A percentile compares a stretch with the other conserved stretches of the same genome.
Evolutionary conservation across 2,888 invertebrate species (phyloP).

Genomic region (Ormyrus pomaceus): DNA sequence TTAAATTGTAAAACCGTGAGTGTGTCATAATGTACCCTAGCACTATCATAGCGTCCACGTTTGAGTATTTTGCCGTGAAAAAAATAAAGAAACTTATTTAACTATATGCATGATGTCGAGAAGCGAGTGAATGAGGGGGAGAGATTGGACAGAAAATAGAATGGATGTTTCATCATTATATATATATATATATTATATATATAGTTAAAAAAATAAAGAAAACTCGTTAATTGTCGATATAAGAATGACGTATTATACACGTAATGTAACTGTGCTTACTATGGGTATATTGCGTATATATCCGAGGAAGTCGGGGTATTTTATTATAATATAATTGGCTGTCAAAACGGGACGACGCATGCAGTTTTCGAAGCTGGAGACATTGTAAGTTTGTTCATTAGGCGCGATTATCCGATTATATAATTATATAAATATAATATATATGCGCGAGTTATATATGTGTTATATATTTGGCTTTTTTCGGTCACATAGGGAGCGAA

Average conservation of each 20-base stretch:
- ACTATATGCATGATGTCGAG: constrained; percentile 26
- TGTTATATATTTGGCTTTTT: constrained; percentile 47
- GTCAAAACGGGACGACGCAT: constrained; percentile 51
- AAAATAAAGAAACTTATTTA: constrained; percentile 9
- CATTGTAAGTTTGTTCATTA: constrained; percentile 47
- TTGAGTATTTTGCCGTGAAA: constrained; percentile 50
- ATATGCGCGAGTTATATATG: constrained; percentile 31
- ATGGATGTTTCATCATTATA: constrained; percentile 38
- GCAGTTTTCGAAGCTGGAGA: constrained; percentile 54
- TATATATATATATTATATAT: constrained; percentile 25
- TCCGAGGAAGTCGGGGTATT: constrained; percentile 51
- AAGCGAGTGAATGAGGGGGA: constrained; percentile 6
- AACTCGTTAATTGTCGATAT: constrained; percentile 57
- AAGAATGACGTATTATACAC: constrained; percentile 52
- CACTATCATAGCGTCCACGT: constrained; percentile 57
- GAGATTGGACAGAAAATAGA: background rate
- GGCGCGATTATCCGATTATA: constrained; percentile 35
- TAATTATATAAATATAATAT: too few relatives aligned
- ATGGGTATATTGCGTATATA: constrained; percentile 53
- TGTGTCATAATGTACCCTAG: constrained; percentile 45
- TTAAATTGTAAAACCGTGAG: constrained; percentile 49
- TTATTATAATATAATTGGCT: constrained; percentile 55
- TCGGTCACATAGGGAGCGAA: constrained; percentile 30
- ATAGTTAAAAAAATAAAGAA: constrained; percentile 37
- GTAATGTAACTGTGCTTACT: constrained; percentile 55